A percentile compares a stretch with the other conserved stretches of the same genome.
phyloP scores from a whole-genome alignment of 1,140 invertebrate species.

The Magallana gigas region DNA sequence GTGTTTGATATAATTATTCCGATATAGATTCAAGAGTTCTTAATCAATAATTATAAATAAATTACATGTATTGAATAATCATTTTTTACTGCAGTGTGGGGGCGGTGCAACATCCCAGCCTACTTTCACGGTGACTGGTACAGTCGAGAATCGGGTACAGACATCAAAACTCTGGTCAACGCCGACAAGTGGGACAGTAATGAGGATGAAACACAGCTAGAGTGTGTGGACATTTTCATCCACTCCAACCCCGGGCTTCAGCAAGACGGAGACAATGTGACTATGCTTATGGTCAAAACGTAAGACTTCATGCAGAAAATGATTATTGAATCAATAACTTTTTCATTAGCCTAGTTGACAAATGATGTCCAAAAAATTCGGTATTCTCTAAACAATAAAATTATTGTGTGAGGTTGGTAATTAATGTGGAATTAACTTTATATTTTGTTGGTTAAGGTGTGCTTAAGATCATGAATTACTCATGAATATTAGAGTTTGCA shows the following conservation, averaged over 20 bases:
- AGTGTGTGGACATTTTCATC: neutral
- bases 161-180: conserved; percentile 23
- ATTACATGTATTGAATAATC: too few species aligned
- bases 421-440: too few species aligned
- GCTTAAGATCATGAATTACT: too few species aligned
- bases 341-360: neutral
- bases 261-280: conserved; percentile 34
- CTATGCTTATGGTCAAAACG: conserved; percentile 25
- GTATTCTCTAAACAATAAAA: too few species aligned
- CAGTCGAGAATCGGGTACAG: neutral
- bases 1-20: too few species aligned
- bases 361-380: neutral
- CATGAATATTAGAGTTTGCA: too few species aligned
- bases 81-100: conserved; percentile 1
- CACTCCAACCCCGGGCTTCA: neutral
- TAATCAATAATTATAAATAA: too few species aligned
- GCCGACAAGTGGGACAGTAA: conserved; percentile 30
- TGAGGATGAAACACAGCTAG: neutral
- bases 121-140: conserved; percentile 38
- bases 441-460: too few species aligned
- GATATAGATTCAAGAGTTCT: too few species aligned
- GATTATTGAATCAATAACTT: neutral
- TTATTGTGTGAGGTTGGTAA: too few species aligned
- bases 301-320: neutral
- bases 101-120: conserved; percentile 14